A percentile compares a stretch with the other conserved stretches of the same genome.
Evolutionary conservation across 2,797 vertebrate genomes (phyloP).

Genomic region (Anas capensis): DNA sequence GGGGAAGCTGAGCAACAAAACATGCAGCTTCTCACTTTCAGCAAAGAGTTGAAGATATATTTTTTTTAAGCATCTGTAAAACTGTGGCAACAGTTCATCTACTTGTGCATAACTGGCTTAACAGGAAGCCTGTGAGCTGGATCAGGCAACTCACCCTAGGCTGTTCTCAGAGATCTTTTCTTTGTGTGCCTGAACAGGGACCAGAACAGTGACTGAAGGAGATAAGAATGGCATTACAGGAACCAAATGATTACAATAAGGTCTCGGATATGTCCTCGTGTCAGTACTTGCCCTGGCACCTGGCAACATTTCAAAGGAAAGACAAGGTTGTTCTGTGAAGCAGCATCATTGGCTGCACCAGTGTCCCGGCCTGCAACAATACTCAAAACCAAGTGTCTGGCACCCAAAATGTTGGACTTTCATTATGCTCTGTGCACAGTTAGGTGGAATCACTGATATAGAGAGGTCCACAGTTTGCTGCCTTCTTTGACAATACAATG

Average conservation of each 20-base stretch:
- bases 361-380: neutral
- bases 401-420: neutral
- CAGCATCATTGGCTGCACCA: neutral
- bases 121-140: neutral
- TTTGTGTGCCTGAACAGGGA: neutral
- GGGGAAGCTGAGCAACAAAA: neutral
- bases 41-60: neutral
- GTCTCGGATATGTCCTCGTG: neutral
- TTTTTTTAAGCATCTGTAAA: neutral
- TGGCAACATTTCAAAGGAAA: neutral
- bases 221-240: neutral
- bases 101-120: accelerated
- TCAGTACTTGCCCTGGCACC: neutral
- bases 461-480: neutral
- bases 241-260: neutral
- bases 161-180: neutral
- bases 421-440: neutral
- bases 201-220: neutral
- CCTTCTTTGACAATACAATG: neutral
- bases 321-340: neutral
- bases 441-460: neutral
- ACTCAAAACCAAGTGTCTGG: neutral
- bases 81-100: neutral
- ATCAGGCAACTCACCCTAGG: neutral
- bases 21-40: neutral